Evolutionary conservation across 2,113 vertebrate genomes (phyloP).

Genomic region (Laticauda colubrina): DNA sequence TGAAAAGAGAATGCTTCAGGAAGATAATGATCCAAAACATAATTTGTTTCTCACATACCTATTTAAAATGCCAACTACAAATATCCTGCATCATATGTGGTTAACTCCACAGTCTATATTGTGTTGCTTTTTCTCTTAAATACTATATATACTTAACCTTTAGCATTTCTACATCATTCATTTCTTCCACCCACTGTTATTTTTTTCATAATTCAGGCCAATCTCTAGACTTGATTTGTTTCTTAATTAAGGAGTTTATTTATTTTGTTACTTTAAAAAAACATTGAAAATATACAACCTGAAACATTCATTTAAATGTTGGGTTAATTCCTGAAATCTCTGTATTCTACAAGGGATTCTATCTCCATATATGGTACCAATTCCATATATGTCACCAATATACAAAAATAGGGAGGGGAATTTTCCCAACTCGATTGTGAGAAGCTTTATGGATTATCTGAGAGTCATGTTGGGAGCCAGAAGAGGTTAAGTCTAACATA

Average conservation of each 20-base stretch:
- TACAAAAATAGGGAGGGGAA: neutral
- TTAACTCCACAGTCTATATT: neutral
- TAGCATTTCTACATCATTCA: neutral
- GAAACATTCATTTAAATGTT: neutral
- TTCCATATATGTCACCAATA: neutral
- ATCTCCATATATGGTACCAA: neutral
- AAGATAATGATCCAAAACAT: neutral
- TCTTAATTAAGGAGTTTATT: neutral
- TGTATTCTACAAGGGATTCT: neutral
- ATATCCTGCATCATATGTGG: neutral
- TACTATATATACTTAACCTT: neutral
- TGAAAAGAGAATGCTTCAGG: neutral
- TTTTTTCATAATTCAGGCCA: neutral
- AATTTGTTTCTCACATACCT: neutral
- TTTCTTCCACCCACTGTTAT: neutral
- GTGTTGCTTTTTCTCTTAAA: neutral
- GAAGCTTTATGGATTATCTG: neutral
- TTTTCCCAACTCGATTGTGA: neutral
- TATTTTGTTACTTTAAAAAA: neutral
- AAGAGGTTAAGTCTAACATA: neutral
- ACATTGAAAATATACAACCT: neutral
- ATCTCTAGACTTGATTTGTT: neutral
- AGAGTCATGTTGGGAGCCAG: neutral
- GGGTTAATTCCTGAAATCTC: neutral
- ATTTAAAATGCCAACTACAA: neutral